Base-by-base conservation (phyloP, 2,888 invertebrate species). In the Willowsia nigromaculata region DNA sequence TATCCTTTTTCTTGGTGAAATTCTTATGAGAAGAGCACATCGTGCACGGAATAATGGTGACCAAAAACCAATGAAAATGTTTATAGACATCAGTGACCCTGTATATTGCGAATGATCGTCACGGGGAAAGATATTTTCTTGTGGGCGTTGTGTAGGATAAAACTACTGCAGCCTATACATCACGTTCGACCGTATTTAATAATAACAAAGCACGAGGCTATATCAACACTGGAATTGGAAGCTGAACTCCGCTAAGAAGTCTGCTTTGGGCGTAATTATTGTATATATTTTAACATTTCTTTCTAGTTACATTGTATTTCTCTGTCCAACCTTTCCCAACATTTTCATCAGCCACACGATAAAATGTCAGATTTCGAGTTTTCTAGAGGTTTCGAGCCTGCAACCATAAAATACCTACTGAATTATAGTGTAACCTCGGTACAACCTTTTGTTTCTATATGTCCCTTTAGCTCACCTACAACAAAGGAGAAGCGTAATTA, bases 101-200 rank as follows among this genome's bases (percentile, higher is more conserved):
- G 13, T 50, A 50, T 47, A 25, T 27, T 27, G 56, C 4, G 74
- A 76, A 50, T 15, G 50, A 76, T 50, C 76, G 27, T 76, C 50
- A 76, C 50, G 76, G 50, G 76, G 50, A 50, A 47, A 43, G 43
- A 1, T 76, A 50, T 27, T 74, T 76, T 76, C 76, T 50, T 4
- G 76, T 76, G 76, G 76, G 76, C 76, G 76, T 76, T 76, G 76
- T 76, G 47, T 50, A 50, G n/a, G 13, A 40, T 76, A 50, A 6
- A 40, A 68, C 6, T 27, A 6, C 40, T 11, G 22, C 3, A n/a
- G 11, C 47, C 27, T 27, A 76, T 27, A 18, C 30, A 76, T 68
- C 68, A 76, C 27, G 27, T 76, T 50, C 50, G 9, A 11, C 71
- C 40, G 11, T 5, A 11, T 40, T 27, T 27, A 50, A n/a, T 27